A percentile compares a stretch with the other conserved stretches of the same genome.
These are phyloP conservation scores for Cosmia pyralina DNA, from an alignment of 2,888 invertebrate genomes.

Conservation along the genomic window DNA sequence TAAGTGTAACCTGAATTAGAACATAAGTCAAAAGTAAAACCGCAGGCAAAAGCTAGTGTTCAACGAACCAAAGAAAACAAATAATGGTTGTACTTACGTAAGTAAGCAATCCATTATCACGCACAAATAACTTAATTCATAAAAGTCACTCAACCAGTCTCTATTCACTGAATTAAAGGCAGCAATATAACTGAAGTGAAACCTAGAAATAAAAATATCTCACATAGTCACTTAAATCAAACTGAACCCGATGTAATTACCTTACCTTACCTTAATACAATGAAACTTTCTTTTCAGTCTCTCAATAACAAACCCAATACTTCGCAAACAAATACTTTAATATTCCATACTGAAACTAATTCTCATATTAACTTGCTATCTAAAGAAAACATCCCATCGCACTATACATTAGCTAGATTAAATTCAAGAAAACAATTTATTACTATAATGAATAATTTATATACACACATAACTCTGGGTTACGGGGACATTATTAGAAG, in stretches of 20 bases:
- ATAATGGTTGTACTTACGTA: background rate
- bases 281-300: background rate
- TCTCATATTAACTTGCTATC: conserved; percentile 34
- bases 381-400: conserved; percentile 20
- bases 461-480: conserved; percentile 3
- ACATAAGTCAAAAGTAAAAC: too few species aligned
- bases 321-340: conserved; percentile 1
- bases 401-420: conserved; percentile 45
- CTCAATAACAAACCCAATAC: background rate
- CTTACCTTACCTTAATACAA: background rate
- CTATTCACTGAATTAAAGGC: background rate
- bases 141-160: too few species aligned
- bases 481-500: background rate
- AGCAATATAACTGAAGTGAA: background rate
- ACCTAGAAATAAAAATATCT: background rate
- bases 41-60: background rate
- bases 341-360: conserved; percentile 15
- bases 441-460: conserved; percentile 50
- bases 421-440: conserved; percentile 34
- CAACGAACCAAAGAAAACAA: background rate
- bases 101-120: background rate
- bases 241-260: background rate
- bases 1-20: too few species aligned
- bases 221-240: background rate
- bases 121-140: background rate